phyloP scores from a whole-genome alignment of 2,888 invertebrate genomes.

The Prosapia bicincta region DNA sequence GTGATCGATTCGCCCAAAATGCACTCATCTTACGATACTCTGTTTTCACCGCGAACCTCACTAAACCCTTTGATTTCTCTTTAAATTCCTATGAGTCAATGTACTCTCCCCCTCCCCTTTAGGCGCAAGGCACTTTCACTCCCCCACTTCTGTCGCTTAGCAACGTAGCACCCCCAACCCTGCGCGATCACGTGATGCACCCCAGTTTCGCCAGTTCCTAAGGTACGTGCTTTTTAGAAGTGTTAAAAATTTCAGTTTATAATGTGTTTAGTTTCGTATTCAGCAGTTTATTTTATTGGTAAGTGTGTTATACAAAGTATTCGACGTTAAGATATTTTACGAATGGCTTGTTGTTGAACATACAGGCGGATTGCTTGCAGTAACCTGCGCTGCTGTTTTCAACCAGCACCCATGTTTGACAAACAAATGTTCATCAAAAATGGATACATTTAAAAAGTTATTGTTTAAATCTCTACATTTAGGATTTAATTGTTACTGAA shows the following conservation, averaged over 20 bases:
- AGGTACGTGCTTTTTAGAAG: not conserved
- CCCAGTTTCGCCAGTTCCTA: not conserved
- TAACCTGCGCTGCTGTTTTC: too few species aligned
- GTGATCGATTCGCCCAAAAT: not conserved
- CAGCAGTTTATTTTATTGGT: not conserved
- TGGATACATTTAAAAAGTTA: not conserved
- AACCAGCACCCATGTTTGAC: not conserved
- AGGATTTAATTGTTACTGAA: too few species aligned
- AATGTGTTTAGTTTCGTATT: not conserved
- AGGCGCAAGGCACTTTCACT: slow-evolving; percentile 47
- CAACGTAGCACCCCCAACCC: slow-evolving; percentile 21
- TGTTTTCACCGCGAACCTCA: not conserved
- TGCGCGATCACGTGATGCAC: slow-evolving; percentile 26
- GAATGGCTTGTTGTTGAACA: too few species aligned
- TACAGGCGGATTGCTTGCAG: too few species aligned
- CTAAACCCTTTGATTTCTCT: not conserved
- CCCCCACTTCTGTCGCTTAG: slow-evolving; percentile 26
- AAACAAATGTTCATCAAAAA: not conserved
- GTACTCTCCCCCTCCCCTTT: not conserved
- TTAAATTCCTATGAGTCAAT: not conserved
- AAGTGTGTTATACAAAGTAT: not conserved
- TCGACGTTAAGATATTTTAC: not conserved
- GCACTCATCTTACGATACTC: not conserved
- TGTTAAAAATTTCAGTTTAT: not conserved
- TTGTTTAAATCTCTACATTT: too few species aligned